phyloP scores from a whole-genome alignment of 2,888 invertebrate genomes.

The Galerucella calmariensis region DNA sequence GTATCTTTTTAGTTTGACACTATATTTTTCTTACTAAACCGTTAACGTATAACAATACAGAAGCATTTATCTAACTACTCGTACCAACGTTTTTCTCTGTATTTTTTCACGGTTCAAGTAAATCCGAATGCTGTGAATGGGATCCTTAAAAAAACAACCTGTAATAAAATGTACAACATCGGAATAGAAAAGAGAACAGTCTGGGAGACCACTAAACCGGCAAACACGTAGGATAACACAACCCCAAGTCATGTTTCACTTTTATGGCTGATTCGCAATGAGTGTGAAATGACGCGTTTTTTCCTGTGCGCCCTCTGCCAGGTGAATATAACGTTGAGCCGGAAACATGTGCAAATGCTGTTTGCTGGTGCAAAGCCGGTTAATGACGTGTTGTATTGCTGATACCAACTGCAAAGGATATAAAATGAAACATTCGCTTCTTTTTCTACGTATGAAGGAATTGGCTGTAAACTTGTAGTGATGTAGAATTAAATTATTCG shows the following conservation, averaged over 20 bases:
- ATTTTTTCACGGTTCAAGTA: constrained; percentile 4
- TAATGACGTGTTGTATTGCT: constrained; percentile 35
- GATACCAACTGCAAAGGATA: constrained; percentile 30
- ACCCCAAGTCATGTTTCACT: constrained; percentile 36
- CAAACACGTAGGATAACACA: constrained; percentile 34
- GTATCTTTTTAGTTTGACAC: too few species aligned
- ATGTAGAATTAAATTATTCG: neutral
- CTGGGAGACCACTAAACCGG: constrained; percentile 29
- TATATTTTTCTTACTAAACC: too few species aligned
- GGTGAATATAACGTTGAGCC: constrained; percentile 12
- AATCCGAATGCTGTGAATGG: constrained; percentile 14
- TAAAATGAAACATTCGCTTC: constrained; percentile 17
- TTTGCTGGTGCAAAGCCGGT: constrained; percentile 31
- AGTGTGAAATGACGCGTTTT: constrained; percentile 38
- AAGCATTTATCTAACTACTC: neutral
- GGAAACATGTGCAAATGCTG: constrained; percentile 36
- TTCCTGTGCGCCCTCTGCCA: constrained; percentile 20
- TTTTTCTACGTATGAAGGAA: neutral
- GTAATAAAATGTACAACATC: constrained; percentile 28
- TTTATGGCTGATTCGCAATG: constrained; percentile 35
- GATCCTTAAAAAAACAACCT: constrained; percentile 21
- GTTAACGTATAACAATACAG: too few species aligned
- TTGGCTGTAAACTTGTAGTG: neutral
- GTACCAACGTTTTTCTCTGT: neutral
- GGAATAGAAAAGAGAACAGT: constrained; percentile 21